phyloP scores from a whole-genome alignment of 2,113 vertebrate species.

The Oreochromis spilurus region DNA sequence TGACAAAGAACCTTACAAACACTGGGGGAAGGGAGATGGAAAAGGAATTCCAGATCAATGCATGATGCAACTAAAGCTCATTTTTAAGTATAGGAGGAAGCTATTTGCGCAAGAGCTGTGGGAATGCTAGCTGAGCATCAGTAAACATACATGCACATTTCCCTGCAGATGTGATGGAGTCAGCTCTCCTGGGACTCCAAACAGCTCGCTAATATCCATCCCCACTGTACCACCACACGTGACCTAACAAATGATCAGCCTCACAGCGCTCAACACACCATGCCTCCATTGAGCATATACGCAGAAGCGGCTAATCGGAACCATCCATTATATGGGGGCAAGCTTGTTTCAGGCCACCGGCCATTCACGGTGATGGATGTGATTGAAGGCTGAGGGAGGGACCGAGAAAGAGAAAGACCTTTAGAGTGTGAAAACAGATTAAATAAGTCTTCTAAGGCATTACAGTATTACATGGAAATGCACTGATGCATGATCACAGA shows the following conservation, averaged over 20 bases:
- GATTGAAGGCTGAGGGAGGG: slow-evolving; percentile 22
- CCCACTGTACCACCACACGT: slow-evolving; percentile 2
- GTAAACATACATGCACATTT: slow-evolving; percentile 19
- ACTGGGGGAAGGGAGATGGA: not conserved
- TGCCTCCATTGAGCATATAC: slow-evolving; percentile 20
- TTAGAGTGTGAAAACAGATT: slow-evolving; percentile 33
- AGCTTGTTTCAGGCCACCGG: slow-evolving; percentile 58
- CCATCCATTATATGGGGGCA: slow-evolving; percentile 52
- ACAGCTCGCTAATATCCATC: slow-evolving; percentile 47
- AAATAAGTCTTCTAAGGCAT: slow-evolving; percentile 43
- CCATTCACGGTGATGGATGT: slow-evolving; percentile 55
- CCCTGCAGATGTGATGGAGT: slow-evolving; percentile 48
- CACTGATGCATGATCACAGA: slow-evolving; percentile 31
- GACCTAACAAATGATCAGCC: slow-evolving; percentile 53
- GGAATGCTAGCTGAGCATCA: not conserved
- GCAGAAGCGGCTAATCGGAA: slow-evolving; percentile 51
- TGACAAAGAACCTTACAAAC: not conserved
- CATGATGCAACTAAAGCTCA: slow-evolving; percentile 22
- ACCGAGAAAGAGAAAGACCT: slow-evolving; percentile 15
- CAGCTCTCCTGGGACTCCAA: slow-evolving; percentile 48
- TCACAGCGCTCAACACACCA: slow-evolving; percentile 12
- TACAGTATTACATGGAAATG: slow-evolving; percentile 30
- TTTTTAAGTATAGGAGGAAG: slow-evolving; percentile 39
- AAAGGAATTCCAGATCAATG: slow-evolving; percentile 20
- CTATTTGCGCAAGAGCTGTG: slow-evolving; percentile 30